A percentile compares a stretch with the other conserved stretches of the same genome.
Conservation (phyloP, 2,113 vertebrate genomes). For the Elephas maximus region DNA sequence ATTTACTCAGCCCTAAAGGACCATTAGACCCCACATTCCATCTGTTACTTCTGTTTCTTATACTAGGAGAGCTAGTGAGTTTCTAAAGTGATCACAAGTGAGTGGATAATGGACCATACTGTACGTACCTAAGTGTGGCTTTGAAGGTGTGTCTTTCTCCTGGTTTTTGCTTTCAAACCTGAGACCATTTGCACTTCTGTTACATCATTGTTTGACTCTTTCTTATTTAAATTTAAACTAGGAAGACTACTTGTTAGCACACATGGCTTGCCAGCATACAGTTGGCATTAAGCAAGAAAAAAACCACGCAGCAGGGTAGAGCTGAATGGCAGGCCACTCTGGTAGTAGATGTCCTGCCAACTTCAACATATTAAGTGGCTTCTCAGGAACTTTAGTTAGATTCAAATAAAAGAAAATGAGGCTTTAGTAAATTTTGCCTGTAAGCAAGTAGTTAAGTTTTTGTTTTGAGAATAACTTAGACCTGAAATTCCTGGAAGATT, state of each 20-base stretch:
- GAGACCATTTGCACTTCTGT: neutral
- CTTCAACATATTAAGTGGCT: neutral
- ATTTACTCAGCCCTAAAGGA: neutral
- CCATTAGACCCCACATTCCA: neutral
- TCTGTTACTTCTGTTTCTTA: neutral
- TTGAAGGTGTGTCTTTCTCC: neutral
- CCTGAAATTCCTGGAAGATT: conserved; percentile 30
- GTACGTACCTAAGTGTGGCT: neutral
- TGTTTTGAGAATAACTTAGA: conserved; percentile 53
- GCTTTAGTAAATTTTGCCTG: neutral
- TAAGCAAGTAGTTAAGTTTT: conserved; percentile 1
- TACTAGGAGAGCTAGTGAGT: neutral
- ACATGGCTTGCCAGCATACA: neutral
- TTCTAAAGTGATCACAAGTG: neutral
- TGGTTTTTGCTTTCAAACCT: neutral
- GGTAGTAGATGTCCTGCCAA: neutral
- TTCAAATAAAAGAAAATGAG: conserved; percentile 39
- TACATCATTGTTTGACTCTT: conserved; percentile 9
- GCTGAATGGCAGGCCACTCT: neutral
- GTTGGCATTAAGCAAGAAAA: neutral
- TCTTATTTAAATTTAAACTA: neutral
- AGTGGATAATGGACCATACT: neutral
- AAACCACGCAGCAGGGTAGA: accelerated
- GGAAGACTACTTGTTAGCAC: neutral
- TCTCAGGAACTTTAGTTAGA: neutral